phyloP scores from a whole-genome alignment of 2,113 vertebrate species.

The Dromaius novaehollandiae region DNA sequence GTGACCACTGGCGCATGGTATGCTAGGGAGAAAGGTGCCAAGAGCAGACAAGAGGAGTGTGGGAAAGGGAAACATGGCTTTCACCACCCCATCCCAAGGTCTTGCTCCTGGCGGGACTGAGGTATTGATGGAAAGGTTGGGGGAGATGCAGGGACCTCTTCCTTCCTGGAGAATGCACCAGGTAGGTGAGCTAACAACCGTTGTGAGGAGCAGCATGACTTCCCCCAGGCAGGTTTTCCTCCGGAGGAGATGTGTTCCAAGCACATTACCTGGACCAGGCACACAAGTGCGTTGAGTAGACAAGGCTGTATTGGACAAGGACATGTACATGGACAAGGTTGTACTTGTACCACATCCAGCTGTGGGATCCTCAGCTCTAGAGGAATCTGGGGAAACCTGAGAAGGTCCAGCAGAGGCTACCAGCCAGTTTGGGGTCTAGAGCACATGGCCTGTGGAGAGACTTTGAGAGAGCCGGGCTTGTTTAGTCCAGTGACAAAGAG shows the following conservation, averaged over 20 bases:
- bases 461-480: neutral
- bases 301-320: neutral
- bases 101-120: too few relatives aligned
- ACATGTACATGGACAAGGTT: too few relatives aligned
- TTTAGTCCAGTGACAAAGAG: neutral
- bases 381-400: neutral
- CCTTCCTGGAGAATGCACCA: too few relatives aligned
- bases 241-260: neutral
- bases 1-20: neutral
- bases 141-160: too few relatives aligned
- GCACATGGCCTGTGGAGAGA: neutral
- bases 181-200: too few relatives aligned
- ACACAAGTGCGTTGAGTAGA: accelerated
- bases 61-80: neutral
- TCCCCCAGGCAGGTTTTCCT: neutral
- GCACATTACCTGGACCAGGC: neutral
- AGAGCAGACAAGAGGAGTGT: neutral
- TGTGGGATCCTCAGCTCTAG: neutral
- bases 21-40: neutral
- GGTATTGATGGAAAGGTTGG: too few relatives aligned
- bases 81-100: neutral
- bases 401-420: neutral
- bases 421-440: neutral
- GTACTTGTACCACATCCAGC: neutral
- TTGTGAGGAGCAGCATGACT: too few relatives aligned